Base-by-base conservation (phyloP, 2,113 vertebrate species). In the Tor tambroides region DNA sequence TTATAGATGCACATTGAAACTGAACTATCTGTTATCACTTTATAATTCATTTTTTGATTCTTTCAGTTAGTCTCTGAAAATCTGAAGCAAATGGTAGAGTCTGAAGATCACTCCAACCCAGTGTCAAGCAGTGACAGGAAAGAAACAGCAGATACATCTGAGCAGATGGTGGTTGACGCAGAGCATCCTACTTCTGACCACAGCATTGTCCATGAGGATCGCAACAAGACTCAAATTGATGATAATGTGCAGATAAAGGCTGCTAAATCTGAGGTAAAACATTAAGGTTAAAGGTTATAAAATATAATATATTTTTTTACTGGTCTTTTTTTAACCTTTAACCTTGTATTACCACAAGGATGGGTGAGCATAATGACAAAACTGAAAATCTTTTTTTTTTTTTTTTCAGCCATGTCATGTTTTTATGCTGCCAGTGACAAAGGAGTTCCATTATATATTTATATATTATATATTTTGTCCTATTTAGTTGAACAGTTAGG, bases 211-310 rank as follows among this genome's bases (percentile, higher is more conserved):
- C 88, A 91, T 91, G 94, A 93, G 59, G 86, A 93, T 32, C 95
- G 93, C 79, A 72, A 88, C 89, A 93, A 90, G 89, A 76, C 92
- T 80, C 91, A 91, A 88, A 93, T 92, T 86, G 96, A 98, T 94
- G 96, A 97, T 89, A 95, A 96, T 88, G 95, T 99, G 88, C 98
- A 99, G 91, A 99, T 99, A 94, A 96, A 96, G 92, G 98, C 98
- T 89, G 94, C 96, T 89, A 99, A 98, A 94, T 96, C 97, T 90
- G 98, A 99, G 97, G 98, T 99, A 95, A 96, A 95, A 83, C 91
- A n/a, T n/a, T n/a, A n/a, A n/a, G n/a, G n/a, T n/a, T n/a, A n/a
- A n/a, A n/a, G n/a, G n/a, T n/a, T 32, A 10, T 69, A 69, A 17
- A 17, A 10, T 4, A 4, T 15, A 51, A 9, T 5, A 49, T 49